Evolutionary conservation across 2,797 vertebrate genomes (phyloP).

Genomic region (Anguilla anguilla): DNA sequence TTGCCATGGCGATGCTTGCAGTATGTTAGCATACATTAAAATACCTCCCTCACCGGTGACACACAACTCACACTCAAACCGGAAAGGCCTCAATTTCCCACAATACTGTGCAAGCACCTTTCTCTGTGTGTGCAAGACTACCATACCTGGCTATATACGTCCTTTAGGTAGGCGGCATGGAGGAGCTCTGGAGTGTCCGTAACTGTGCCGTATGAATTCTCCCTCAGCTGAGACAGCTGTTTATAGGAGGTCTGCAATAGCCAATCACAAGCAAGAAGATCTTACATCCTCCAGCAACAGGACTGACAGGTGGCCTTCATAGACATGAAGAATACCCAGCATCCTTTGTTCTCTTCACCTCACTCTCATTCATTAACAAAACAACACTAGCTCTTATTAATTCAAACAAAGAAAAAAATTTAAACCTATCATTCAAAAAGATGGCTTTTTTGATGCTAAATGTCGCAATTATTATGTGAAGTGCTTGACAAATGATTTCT

Average conservation of each 20-base stretch:
- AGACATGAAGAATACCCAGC: background rate
- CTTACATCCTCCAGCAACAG: background rate
- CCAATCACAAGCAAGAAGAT: conserved; percentile 8
- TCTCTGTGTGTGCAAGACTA: background rate
- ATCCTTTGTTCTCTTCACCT: background rate
- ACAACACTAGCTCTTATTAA: background rate
- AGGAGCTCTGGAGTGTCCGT: conserved; percentile 74
- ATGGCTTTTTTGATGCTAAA: background rate
- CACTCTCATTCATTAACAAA: background rate
- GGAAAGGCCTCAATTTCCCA: conserved; percentile 1
- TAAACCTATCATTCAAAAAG: background rate
- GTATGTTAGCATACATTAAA: background rate
- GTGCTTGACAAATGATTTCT: background rate
- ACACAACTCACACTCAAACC: background rate
- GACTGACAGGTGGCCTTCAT: background rate
- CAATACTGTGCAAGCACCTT: background rate
- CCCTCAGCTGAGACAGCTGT: conserved; percentile 64
- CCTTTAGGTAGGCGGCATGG: conserved; percentile 73
- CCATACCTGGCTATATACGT: conserved; percentile 75
- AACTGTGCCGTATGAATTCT: conserved; percentile 61
- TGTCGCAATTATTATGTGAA: background rate
- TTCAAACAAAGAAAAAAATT: background rate
- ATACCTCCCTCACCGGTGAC: background rate
- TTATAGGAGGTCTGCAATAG: conserved; percentile 65
- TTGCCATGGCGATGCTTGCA: background rate